These are phyloP conservation scores for Drosophila willistoni DNA, from an alignment of 1,140 invertebrate genomes.

Conservation along the genomic window DNA sequence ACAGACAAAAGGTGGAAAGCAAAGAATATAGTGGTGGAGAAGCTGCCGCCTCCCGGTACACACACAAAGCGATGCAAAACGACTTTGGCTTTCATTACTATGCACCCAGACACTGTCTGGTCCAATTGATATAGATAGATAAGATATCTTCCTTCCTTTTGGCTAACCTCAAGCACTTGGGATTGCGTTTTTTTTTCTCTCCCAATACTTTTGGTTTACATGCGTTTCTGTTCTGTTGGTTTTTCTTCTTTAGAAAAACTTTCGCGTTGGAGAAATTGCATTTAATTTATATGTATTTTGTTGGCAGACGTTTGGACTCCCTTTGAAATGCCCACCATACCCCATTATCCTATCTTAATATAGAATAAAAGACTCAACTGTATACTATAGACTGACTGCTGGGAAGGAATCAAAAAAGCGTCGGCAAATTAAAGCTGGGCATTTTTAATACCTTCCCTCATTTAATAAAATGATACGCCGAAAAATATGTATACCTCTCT, in stretches of 20 bases:
- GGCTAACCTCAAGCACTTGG: slow-evolving; percentile 57
- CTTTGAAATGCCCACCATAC: slow-evolving; percentile 26
- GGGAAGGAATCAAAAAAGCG: slow-evolving; percentile 1
- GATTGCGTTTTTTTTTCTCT: slow-evolving; percentile 33
- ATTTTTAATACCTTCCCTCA: not conserved
- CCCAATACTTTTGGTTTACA: slow-evolving; percentile 10
- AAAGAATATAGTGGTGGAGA: not conserved
- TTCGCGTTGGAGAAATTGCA: slow-evolving; percentile 47
- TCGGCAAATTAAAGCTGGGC: not conserved
- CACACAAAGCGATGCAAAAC: slow-evolving; percentile 71
- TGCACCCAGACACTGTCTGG: slow-evolving; percentile 52
- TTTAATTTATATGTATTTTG: slow-evolving; percentile 67
- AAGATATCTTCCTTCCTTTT: slow-evolving; percentile 43
- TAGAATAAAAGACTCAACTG: not conserved
- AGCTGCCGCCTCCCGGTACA: not conserved
- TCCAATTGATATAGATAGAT: slow-evolving; percentile 57
- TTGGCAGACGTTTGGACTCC: slow-evolving; percentile 22
- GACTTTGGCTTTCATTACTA: slow-evolving; percentile 66
- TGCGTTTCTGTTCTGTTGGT: slow-evolving; percentile 33
- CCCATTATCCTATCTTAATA: too few species aligned
- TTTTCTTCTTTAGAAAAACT: slow-evolving; percentile 37
- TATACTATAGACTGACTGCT: not conserved
- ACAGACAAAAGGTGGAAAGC: not conserved
- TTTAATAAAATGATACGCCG: not conserved
- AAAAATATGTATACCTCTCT: not conserved